Evolutionary conservation across 2,113 vertebrate genomes (phyloP), one percentile per base, ranked within the genome.

Genomic region (Nicator chloris): DNA sequence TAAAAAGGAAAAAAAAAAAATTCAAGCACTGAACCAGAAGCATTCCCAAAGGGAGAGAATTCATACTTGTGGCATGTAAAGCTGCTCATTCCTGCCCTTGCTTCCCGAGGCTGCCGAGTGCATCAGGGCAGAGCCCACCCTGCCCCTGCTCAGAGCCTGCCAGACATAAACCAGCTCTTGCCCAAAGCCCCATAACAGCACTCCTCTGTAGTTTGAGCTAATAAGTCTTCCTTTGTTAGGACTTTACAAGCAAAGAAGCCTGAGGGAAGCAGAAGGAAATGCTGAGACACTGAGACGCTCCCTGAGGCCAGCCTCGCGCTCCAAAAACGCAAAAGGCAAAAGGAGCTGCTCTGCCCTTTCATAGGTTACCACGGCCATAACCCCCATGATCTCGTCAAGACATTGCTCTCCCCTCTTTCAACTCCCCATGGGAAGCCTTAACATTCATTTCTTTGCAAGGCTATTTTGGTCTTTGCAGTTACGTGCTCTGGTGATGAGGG

Each of bases 391-490:
- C 68, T 78, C 68, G 87, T 81, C 79, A 89, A 95, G 82, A 66
- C 18, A 77, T 87, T 56, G 21, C 39, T 91, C 45, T 93, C 85
- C 63, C n/a, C 23, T 53, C 45, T 54, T 92, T 78, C 64, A 71
- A 3, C 39, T 94, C 76, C 88, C 85, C 26, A 0, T 64, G 85
- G 85, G 76, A 95, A 94, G 72, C 45, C 80, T 92, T 87, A 87
- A 64, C 64, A 68, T 51, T 86, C 39, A 80, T 81, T 86, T 86
- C 64, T 88, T 80, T 39, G 68, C 51, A 64, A 90, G 68, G 44
- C 71, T 95, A 90, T 95, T 90, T 87, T 88, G 71, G 56, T 93
- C 82, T 93, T 91, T 75, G 42, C 82, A 63, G 76, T 80, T 91
- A 69, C 87, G 69, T n/a, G 65, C n/a, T 40, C 75, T 90, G 78